Evolutionary conservation across 1,140 invertebrate genomes (phyloP), one percentile per base, ranked within the genome.

Genomic region (Procambarus virginalis): DNA sequence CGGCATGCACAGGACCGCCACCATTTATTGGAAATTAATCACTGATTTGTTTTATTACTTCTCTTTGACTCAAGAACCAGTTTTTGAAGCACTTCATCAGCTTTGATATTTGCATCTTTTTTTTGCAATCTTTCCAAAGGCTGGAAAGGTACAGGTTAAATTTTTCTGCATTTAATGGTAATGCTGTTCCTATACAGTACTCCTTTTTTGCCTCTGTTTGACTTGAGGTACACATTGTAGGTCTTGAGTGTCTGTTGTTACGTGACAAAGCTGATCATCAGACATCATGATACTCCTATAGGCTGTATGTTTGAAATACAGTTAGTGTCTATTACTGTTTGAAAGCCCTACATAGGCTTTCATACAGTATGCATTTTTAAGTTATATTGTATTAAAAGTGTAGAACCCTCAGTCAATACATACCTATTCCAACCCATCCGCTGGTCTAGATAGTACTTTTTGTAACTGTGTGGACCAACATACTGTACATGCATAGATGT

Each of bases 41-140:
- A 89, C 49, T 80, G 60, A 80, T 86, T 64, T 89, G 70, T 89
- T 83, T 83, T 75, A 82, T 22, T 90, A 81, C 58, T 84, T 48
- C 84, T 76, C 89, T 89, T 76, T 22, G 68, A 90, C 84, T 78
- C 81, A 68, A 90, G 46, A 90, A 80, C 68, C 77, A 75, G 75
- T 84, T 85, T 80, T 80, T 12, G 73, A 91, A 79, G 89, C 89
- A 91, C 89, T 85, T 91, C 76, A 91, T 86, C 51, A 86, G 89
- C 89, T 91, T 86, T 80, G 84, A 68, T 85, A 82, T 90, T 90
- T 91, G 84, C 89, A 91, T 91, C 84, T 91, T 91, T 79, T 91
- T 91, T 86, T 91, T 86, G 89, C 89, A 91, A 89, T 86, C 87
- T 89, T 89, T 89, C 70, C 87, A 89, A 82, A 89, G 87, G 87